Evolutionary conservation across 2,888 invertebrate genomes (phyloP), one percentile per base, ranked within the genome.

Genomic region (Deilephila porcellus): DNA sequence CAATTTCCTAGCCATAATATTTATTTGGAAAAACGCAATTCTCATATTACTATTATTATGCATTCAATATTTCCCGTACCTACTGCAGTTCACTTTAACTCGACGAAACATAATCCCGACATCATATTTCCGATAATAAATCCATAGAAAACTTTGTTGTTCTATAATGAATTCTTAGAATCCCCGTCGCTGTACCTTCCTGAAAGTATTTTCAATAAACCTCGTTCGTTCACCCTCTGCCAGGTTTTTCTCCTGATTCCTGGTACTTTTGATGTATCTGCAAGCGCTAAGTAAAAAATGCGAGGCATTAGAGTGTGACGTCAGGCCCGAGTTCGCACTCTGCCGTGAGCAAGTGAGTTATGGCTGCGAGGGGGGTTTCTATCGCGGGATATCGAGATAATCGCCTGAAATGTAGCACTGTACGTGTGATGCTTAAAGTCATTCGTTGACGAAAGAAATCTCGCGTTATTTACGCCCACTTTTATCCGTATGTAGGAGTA

Each of bases 381-480:
- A 67, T 67, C 67, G 67, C 67, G 52, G 67, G 67, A 67, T 67
- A 67, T 67, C 67, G 67, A 67, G 67, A 67, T 67, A 67, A 67
- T 67, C 67, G 67, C 25, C 45, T 67, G 67, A 67, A 67, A 67
- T 67, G 67, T 67, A 52, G 45, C 67, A 67, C 67, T 52, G 67
- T 67, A 67, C 67, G 67, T 67, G 67, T 67, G 67, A 67, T 25
- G 52, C 67, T 67, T 67, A 67, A 67, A 67, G 67, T 67, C 67
- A 67, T 67, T 67, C 67, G 45, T 67, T 67, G 67, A 52, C 45
- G 67, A 52, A 52, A 52, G 45, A 67, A 67, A 52, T 5, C 17
- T 25, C 6, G 52, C 25, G 45, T 73, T 76, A 76, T 76, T 76
- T 78, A 71, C 20, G 17, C 29, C 4, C 29, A 60, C 60, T 60